Base-by-base conservation (phyloP, 2,797 vertebrate species). In the Hyperoplus lanceolatus region DNA sequence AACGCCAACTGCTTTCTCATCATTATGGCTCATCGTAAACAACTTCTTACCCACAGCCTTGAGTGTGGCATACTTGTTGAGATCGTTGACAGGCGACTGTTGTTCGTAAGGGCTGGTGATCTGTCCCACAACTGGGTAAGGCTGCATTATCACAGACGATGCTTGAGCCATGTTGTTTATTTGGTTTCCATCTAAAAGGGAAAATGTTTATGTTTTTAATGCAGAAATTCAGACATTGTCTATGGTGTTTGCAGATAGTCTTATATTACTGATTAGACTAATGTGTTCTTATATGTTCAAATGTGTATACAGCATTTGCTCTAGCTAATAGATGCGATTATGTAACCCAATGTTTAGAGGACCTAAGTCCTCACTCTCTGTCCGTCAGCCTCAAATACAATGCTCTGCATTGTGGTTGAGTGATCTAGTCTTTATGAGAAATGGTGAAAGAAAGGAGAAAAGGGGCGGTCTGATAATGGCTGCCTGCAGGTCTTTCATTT, bases 21-120 rank as follows among this genome's bases (percentile, higher is more conserved):
- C 45, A 51, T 50, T 5, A 42, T 11, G 15, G 46, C 21, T 68
- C 6, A 6, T 9, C 1, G 16, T 49, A 64, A 80, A 75, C 16
- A 70, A 12, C 5, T 1, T 77, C 98, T 98, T 95, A 99, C 98
- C 98, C 0, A 99, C 97, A 70, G 97, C 97, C 94, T 99, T 99
- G 8, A 99, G 94, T 4, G 97, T 98, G 81, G 97, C 96, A 0
- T 99, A 99, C 85, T 98, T 97, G 94, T 97, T 99, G 68, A 99
- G 92, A 18, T 99, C 97, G 82, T 97, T 97, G 77, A 94, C 94
- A 0, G 96, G 93, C 1, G 95, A 93, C 3, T 96, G 96, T 78
- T 97, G 96, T 46, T 99, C 97, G 0, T 99, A 99, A 0, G 97
- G 96, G 90, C 98, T 97, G 90, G 94, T 95, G 88, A 98, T 95